A percentile compares a stretch with the other conserved stretches of the same genome.
These are phyloP conservation scores for Bothrops alternatus DNA, from an alignment of 2,797 vertebrate genomes.

Conservation along the genomic window DNA sequence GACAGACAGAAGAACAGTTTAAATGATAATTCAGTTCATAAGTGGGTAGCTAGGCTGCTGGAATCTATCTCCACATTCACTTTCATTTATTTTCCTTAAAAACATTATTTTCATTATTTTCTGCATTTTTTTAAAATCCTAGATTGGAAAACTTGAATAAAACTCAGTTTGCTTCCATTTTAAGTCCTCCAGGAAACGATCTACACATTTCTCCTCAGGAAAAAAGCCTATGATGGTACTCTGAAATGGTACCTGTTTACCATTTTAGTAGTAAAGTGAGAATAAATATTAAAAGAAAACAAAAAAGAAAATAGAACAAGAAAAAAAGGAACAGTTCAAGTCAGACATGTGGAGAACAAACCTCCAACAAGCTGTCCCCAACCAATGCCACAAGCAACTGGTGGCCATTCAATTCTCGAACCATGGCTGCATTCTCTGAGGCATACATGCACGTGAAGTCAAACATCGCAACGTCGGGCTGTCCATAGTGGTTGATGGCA, in stretches of 20 bases:
- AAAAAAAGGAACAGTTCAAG: not conserved
- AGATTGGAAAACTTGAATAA: not conserved
- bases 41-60: not conserved
- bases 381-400: constrained; percentile 89
- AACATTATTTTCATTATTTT: not conserved
- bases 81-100: not conserved
- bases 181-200: not conserved
- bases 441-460: constrained; percentile 99
- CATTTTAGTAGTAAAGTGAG: not conserved
- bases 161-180: no score
- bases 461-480: constrained; percentile 98
- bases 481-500: constrained; percentile 98
- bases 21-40: not conserved
- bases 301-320: not conserved
- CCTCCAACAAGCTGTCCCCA: constrained; percentile 96
- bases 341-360: constrained; percentile 54
- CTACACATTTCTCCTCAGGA: not conserved
- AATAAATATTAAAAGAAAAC: not conserved
- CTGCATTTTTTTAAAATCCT: not conserved
- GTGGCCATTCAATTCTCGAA: constrained; percentile 88
- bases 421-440: constrained; percentile 92
- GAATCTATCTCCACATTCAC: not conserved
- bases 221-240: not conserved
- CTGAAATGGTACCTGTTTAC: not conserved
- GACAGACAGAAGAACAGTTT: not conserved